Conservation (phyloP, 2,888 invertebrate species). For the Sesia apiformis region DNA sequence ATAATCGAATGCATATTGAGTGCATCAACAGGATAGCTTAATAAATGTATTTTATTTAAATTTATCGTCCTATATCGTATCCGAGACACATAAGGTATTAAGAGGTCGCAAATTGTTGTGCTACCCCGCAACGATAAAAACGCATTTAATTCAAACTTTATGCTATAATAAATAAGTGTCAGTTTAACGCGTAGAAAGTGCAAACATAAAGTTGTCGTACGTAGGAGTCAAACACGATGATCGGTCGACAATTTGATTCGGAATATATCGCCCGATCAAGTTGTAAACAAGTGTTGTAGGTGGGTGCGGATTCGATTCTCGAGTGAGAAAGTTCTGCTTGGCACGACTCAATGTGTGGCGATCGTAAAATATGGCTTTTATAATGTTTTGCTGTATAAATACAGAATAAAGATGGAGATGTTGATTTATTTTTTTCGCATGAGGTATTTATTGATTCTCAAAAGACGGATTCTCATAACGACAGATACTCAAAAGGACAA, state of each 20-base stretch:
- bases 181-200: background rate
- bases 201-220: conserved; percentile 21
- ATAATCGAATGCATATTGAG: no score
- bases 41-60: conserved; percentile 17
- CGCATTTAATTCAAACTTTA: conserved; percentile 7
- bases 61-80: conserved; percentile 30
- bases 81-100: conserved; percentile 44
- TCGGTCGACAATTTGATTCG: conserved; percentile 62
- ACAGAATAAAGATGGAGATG: no score
- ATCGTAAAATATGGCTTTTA: conserved; percentile 11
- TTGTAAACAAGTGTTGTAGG: conserved; percentile 58
- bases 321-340: conserved; percentile 36
- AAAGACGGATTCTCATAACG: no score
- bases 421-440: no score
- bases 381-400: background rate
- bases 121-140: conserved; percentile 10
- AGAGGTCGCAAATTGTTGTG: conserved; percentile 54
- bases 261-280: conserved; percentile 53
- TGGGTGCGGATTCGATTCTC: conserved; percentile 50
- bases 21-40: background rate
- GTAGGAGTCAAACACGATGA: conserved; percentile 62
- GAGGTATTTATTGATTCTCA: no score
- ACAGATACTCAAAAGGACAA: no score
- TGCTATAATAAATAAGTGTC: conserved; percentile 45
- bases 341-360: conserved; percentile 32